phyloP scores from a whole-genome alignment of 2,113 vertebrate genomes.

The Chionodraco myersi region DNA sequence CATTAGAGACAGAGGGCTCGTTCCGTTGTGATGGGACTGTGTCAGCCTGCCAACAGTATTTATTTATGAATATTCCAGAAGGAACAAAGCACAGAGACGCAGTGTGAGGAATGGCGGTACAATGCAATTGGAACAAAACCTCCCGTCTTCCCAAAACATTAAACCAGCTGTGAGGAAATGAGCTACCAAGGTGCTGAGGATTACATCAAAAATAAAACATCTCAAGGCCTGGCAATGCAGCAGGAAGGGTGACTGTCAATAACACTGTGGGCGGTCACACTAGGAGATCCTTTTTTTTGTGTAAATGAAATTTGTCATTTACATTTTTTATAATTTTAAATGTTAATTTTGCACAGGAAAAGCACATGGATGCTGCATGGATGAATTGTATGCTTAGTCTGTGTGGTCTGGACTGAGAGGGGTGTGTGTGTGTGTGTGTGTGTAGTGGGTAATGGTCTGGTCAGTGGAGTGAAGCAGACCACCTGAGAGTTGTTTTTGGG shows the following conservation, averaged over 20 bases:
- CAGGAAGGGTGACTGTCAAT: not conserved
- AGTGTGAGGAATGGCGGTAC: slow-evolving; percentile 41
- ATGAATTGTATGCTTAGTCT: slow-evolving; percentile 72
- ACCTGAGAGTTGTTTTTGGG: slow-evolving; percentile 88
- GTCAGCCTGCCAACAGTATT: slow-evolving; percentile 49
- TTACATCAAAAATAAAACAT: slow-evolving; percentile 21
- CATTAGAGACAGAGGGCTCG: slow-evolving; percentile 60
- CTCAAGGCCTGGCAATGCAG: slow-evolving; percentile 9
- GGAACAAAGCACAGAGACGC: slow-evolving; percentile 45
- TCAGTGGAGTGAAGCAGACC: slow-evolving; percentile 84
- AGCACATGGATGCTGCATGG: slow-evolving; percentile 27
- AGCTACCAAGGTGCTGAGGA: slow-evolving; percentile 39
- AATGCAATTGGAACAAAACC: slow-evolving; percentile 10
- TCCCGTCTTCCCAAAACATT: slow-evolving; percentile 46
- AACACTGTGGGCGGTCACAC: not conserved
- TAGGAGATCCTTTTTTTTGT: slow-evolving; percentile 20
- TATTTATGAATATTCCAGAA: slow-evolving; percentile 57
- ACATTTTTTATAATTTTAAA: slow-evolving; percentile 54
- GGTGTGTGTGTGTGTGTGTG: slow-evolving; percentile 38
- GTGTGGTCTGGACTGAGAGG: slow-evolving; percentile 73
- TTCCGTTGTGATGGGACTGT: slow-evolving; percentile 40
- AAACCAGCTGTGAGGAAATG: slow-evolving; percentile 71
- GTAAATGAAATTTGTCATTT: slow-evolving; percentile 40
- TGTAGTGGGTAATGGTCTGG: slow-evolving; percentile 80
- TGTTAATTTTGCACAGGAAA: slow-evolving; percentile 48